Conservation (phyloP, 1,140 invertebrate genomes). For the Anthonomus grandis region DNA sequence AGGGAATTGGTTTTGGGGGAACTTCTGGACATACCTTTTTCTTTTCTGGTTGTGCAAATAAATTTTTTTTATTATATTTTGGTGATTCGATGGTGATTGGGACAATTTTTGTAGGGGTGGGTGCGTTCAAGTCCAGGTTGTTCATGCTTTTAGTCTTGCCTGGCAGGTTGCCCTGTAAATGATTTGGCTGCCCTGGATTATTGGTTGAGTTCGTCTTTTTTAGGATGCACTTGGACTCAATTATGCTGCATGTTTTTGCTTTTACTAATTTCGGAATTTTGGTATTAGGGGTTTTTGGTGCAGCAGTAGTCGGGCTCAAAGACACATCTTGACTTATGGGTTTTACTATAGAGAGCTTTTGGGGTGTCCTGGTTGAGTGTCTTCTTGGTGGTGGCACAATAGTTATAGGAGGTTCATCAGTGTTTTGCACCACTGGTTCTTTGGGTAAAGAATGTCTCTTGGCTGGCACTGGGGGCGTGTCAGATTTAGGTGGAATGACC, state of each 20-base stretch:
- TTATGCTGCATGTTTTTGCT: slow-evolving; percentile 61
- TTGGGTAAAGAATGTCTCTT: not conserved
- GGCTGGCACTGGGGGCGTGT: not conserved
- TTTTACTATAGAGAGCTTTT: not conserved
- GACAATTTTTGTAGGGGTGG: slow-evolving; percentile 14
- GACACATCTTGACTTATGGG: not conserved
- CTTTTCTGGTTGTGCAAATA: not conserved
- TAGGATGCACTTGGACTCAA: slow-evolving; percentile 59
- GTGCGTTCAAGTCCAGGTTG: slow-evolving; percentile 18
- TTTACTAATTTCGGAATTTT: slow-evolving; percentile 54
- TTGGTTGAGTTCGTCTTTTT: slow-evolving; percentile 47
- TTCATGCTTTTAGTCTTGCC: slow-evolving; percentile 35
- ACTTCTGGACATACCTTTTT: not conserved
- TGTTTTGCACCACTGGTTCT: not conserved
- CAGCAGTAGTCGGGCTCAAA: not conserved
- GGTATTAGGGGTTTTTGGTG: slow-evolving; percentile 5
- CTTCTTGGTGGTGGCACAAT: slow-evolving; percentile 16
- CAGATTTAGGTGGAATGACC: not conserved
- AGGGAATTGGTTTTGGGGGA: slow-evolving; percentile 3
- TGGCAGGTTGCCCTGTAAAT: not conserved
- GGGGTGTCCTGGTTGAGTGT: not conserved
- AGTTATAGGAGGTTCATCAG: slow-evolving; percentile 2
- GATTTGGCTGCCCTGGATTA: not conserved
- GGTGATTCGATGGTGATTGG: slow-evolving; percentile 9
- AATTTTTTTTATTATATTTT: not conserved